phyloP scores from a whole-genome alignment of 2,113 vertebrate species.

The Alligator sinensis region DNA sequence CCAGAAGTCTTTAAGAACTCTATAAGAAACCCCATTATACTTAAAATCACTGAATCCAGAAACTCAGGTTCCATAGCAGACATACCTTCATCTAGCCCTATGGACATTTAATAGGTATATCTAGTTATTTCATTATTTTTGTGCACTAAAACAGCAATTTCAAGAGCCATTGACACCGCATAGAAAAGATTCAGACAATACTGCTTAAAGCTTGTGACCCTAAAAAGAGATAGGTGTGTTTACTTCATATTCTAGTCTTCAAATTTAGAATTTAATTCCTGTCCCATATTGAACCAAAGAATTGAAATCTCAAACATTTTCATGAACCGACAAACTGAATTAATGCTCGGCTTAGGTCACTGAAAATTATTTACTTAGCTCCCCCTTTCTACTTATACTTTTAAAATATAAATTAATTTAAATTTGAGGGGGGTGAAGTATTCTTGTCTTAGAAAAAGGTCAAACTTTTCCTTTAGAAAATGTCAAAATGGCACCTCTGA shows the following conservation, averaged over 20 bases:
- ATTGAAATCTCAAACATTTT: too few relatives aligned
- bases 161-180: neutral
- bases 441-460: neutral
- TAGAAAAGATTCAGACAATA: neutral
- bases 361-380: too few relatives aligned
- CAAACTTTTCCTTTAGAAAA: neutral
- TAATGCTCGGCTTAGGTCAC: too few relatives aligned
- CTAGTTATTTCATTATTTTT: neutral
- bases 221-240: neutral
- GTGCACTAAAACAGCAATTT: neutral
- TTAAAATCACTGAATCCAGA: neutral
- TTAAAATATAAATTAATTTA: too few relatives aligned
- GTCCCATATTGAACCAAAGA: too few relatives aligned
- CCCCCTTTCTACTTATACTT: too few relatives aligned
- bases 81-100: neutral
- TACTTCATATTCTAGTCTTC: too few relatives aligned
- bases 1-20: conserved; percentile 30
- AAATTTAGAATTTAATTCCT: too few relatives aligned
- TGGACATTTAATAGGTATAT: neutral
- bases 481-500: neutral
- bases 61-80: neutral
- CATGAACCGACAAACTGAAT: too few relatives aligned
- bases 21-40: neutral
- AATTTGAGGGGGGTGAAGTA: too few relatives aligned
- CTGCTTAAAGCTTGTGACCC: neutral